Conservation (phyloP, 2,888 invertebrate genomes). For the Agrilus mali region DNA sequence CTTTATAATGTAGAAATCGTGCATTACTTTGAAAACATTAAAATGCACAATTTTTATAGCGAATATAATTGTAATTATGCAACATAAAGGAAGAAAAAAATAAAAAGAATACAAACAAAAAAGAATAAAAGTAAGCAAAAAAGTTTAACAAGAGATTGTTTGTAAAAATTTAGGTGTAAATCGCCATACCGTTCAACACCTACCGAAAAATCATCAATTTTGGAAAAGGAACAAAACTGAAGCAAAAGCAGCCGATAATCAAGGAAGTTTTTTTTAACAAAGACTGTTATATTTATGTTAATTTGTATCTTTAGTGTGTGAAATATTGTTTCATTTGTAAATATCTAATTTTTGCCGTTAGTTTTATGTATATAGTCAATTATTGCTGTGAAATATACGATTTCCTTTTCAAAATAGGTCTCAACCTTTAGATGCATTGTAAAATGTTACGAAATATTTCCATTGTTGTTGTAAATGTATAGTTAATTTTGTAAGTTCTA, state of each 20-base stretch:
- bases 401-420: no score
- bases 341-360: no score
- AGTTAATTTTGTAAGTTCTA: background rate
- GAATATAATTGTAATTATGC: constrained; percentile 3
- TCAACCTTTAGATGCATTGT: no score
- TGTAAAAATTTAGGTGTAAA: constrained; percentile 17
- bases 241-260: background rate
- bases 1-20: constrained; percentile 11
- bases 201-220: background rate
- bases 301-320: no score
- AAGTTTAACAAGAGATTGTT: constrained; percentile 11
- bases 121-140: constrained; percentile 1
- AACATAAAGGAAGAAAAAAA: constrained; percentile 3
- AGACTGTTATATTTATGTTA: no score
- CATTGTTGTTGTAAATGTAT: background rate
- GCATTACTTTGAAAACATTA: constrained; percentile 1
- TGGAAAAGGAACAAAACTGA: background rate
- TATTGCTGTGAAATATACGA: no score
- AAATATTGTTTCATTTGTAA: no score
- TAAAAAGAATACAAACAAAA: constrained; percentile 1
- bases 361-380: no score
- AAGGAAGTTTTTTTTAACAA: no score
- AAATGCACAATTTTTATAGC: constrained; percentile 8
- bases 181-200: constrained; percentile 10
- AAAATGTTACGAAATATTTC: background rate